phyloP scores from a whole-genome alignment of 2,113 vertebrate species.

The Copsychus sechellarum region DNA sequence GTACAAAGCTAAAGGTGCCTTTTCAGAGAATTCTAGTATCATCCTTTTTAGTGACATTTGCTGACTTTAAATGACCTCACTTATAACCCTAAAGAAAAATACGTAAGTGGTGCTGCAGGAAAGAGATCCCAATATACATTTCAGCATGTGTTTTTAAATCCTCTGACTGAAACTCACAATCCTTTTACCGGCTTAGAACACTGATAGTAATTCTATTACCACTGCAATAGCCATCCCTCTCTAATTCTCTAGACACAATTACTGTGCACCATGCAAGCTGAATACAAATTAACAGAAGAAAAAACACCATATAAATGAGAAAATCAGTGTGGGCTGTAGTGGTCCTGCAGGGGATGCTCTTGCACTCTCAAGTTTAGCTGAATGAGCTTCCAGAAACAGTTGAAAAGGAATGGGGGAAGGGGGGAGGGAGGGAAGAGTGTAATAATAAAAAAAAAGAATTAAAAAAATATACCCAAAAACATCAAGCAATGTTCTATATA shows the following conservation, averaged over 20 bases:
- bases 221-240: constrained; percentile 40
- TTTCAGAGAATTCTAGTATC: background rate
- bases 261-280: constrained; percentile 23
- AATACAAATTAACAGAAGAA: constrained; percentile 63
- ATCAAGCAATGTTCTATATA: background rate
- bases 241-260: constrained; percentile 68
- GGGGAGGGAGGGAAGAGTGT: rapidly evolving
- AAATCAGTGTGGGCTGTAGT: background rate
- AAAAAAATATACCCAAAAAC: background rate
- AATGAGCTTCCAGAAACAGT: background rate
- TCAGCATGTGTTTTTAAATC: constrained; percentile 62
- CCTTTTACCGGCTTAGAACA: constrained; percentile 62
- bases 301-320: background rate
- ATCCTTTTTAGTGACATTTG: background rate
- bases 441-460: background rate
- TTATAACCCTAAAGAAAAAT: background rate
- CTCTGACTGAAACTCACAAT: constrained; percentile 61
- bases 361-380: constrained; percentile 1
- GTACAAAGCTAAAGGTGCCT: background rate
- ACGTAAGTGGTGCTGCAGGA: background rate
- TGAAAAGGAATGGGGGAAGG: background rate
- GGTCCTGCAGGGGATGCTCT: constrained; percentile 66
- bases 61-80: background rate
- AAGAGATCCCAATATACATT: constrained; percentile 4
- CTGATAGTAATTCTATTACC: constrained; percentile 66